phyloP scores from a whole-genome alignment of 2,113 vertebrate species.

The Pedionomus torquatus region DNA sequence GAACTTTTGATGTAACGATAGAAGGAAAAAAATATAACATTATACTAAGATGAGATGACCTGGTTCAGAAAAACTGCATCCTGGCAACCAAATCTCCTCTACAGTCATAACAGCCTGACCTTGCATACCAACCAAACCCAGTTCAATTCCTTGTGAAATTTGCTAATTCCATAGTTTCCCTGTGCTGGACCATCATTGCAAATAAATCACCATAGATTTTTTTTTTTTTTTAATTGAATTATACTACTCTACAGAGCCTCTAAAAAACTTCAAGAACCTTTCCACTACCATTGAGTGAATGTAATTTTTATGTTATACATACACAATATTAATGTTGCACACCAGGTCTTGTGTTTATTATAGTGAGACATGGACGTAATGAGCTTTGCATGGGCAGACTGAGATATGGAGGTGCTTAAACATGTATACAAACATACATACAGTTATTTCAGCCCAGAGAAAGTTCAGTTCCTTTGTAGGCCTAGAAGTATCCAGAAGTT shows the following conservation, averaged over 20 bases:
- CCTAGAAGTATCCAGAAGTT: neutral
- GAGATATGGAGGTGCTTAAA: neutral
- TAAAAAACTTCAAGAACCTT: neutral
- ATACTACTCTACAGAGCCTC: neutral
- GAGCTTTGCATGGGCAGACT: neutral
- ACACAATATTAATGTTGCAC: accelerated
- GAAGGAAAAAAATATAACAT: neutral
- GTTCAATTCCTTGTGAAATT: neutral
- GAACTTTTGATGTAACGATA: constrained; percentile 6
- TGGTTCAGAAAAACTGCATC: neutral
- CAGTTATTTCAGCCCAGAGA: neutral
- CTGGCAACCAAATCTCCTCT: neutral
- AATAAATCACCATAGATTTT: neutral
- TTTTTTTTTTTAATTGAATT: neutral
- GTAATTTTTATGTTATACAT: neutral
- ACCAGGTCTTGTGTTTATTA: neutral
- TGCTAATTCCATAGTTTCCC: neutral
- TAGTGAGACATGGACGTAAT: accelerated
- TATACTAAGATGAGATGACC: neutral
- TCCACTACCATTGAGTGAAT: accelerated
- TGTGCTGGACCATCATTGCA: accelerated
- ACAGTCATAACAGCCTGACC: neutral
- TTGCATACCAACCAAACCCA: neutral
- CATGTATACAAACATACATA: accelerated
- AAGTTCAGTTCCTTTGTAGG: neutral